Evolutionary conservation across 2,113 vertebrate genomes (phyloP), one percentile per base, ranked within the genome.

Genomic region (Prunella himalayana): DNA sequence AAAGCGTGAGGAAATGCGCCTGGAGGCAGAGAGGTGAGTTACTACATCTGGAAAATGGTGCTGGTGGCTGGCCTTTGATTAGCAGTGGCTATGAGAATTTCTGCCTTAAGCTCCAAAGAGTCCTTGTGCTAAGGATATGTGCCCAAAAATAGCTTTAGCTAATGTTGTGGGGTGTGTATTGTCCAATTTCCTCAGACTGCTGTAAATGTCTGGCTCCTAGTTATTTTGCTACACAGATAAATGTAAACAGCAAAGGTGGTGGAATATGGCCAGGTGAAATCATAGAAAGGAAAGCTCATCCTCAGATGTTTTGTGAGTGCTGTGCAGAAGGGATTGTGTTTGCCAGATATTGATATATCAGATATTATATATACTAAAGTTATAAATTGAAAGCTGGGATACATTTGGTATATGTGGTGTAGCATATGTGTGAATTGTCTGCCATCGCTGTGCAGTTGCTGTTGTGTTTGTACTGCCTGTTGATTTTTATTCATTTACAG

Each of bases 1-100:
- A 98, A 99, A 99, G 97, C 98, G 99, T 25, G 99, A 99, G 97
- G 99, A 99, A 98, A 99, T 99, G 99, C 98, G 99, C 25, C 97
- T 99, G 53, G 99, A 99, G 96, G 98, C 99, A 14, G 99, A 99
- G 93, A 99, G 99, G 99, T 99, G 98, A 98, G 97, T 94, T 50
- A 2, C 24, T 61, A 4, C 9, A 1, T 25, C 5, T 30, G 72
- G 63, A 69, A 72, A 79, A 60, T 7, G 31, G 7, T 83, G 83
- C 45, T 4, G 10, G 24, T 37, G 76, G 11, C 49, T 92, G 45
- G 66, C 49, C 56, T 93, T 75, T 60, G 23, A 22, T 69, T 49
- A 83, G 41, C 24, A 31, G 70, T 68, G 59, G 14, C 69, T 82
- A 25, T 72, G 70, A 92, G 63, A 61, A 25, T 89, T 91, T 82